These are phyloP conservation scores for Heliconius erato DNA, from an alignment of 2,888 invertebrate genomes.

Conservation along the genomic window DNA sequence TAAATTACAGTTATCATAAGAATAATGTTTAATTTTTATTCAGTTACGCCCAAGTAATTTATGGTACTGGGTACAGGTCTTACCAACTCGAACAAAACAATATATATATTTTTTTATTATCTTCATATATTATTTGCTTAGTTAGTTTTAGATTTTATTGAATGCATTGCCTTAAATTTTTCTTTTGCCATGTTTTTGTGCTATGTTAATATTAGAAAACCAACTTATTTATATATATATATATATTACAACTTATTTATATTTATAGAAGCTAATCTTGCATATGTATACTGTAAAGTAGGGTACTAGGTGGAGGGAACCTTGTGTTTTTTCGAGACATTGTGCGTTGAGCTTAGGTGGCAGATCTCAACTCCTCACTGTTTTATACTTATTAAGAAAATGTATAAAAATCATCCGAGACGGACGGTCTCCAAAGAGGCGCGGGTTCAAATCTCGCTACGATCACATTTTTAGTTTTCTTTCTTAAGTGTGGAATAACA, in stretches of 20 bases:
- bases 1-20: constrained; percentile 1
- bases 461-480: too few species aligned
- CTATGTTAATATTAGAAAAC: background rate
- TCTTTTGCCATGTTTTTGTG: background rate
- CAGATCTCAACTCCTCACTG: too few species aligned
- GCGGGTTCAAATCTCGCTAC: too few species aligned
- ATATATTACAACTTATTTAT: too few species aligned
- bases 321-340: background rate
- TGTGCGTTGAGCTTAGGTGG: too few species aligned
- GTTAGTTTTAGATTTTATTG: background rate
- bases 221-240: too few species aligned
- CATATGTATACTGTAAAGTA: too few species aligned
- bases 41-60: background rate
- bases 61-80: background rate
- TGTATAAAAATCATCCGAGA: too few species aligned
- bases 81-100: background rate
- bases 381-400: too few species aligned
- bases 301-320: background rate
- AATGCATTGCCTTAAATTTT: background rate
- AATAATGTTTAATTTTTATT: background rate
- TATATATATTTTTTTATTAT: background rate
- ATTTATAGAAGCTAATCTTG: too few species aligned
- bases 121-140: background rate
- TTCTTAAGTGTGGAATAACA: too few species aligned
- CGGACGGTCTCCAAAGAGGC: too few species aligned